Evolutionary conservation across 2,888 invertebrate species (phyloP).

Genomic region (Pristionchus arcanus): DNA sequence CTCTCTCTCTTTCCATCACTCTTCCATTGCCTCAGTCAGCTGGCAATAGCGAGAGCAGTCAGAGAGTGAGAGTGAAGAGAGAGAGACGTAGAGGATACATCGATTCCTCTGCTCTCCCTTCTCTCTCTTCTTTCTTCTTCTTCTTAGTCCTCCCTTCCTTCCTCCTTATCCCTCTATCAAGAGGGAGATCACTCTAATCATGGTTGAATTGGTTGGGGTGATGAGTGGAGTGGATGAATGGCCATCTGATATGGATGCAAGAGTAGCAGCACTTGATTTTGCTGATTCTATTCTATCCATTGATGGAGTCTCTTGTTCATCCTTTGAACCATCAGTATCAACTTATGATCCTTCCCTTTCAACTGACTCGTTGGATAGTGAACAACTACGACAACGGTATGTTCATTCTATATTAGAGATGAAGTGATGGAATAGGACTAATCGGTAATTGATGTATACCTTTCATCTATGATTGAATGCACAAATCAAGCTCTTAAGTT

Average conservation of each 20-base stretch:
- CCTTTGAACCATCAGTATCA: conserved; percentile 54
- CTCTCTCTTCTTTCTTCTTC: background rate
- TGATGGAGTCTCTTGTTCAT: conserved; percentile 50
- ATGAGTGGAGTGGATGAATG: conserved; percentile 69
- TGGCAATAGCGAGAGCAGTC: conserved; percentile 51
- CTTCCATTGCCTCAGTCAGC: conserved; percentile 47
- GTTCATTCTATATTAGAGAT: background rate
- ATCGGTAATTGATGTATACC: background rate
- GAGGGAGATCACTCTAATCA: conserved; percentile 31
- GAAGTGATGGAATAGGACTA: background rate
- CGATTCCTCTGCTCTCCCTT: conserved; percentile 42
- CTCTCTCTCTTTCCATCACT: background rate
- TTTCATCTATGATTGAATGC: background rate
- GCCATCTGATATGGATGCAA: conserved; percentile 77
- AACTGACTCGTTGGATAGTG: conserved; percentile 77
- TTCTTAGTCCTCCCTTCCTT: conserved; percentile 47
- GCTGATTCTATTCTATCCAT: conserved; percentile 60
- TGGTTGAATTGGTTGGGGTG: conserved; percentile 65
- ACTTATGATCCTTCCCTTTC: conserved; percentile 68
- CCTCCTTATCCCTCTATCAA: conserved; percentile 24
- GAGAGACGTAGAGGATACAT: conserved; percentile 46
- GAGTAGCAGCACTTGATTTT: conserved; percentile 79
- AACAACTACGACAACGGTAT: conserved; percentile 70
- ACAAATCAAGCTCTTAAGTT: background rate
- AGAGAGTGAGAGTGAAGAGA: conserved; percentile 39